phyloP scores from a whole-genome alignment of 2,888 invertebrate species.

The Scrobipalpa costella region DNA sequence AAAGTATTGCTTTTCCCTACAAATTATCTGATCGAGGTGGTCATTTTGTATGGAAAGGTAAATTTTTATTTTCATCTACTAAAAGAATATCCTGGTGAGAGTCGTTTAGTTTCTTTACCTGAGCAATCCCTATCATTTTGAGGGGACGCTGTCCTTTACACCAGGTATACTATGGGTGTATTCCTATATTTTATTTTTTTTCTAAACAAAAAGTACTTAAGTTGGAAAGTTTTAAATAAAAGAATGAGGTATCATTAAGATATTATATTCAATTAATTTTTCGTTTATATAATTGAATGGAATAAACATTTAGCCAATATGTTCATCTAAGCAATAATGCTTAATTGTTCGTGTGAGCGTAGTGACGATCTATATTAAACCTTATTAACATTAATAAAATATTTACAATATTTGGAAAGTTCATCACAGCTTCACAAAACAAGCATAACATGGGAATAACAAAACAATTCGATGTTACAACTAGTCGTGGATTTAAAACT shows the following conservation, averaged over 20 bases:
- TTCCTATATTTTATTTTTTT: not conserved
- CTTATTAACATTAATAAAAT: slow-evolving; percentile 76
- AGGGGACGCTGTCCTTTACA: too few relatives aligned
- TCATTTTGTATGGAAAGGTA: too few relatives aligned
- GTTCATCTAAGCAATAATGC: slow-evolving; percentile 71
- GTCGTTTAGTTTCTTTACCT: too few relatives aligned
- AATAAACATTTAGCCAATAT: slow-evolving; percentile 80
- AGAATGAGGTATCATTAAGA: slow-evolving; percentile 49
- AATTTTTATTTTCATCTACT: too few relatives aligned
- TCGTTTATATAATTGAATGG: slow-evolving; percentile 77
- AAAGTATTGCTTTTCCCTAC: too few relatives aligned
- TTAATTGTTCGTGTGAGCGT: slow-evolving; percentile 74
- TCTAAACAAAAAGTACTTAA: not conserved
- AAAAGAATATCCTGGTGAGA: too few relatives aligned
- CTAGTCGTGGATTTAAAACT: slow-evolving; percentile 61
- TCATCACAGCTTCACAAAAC: slow-evolving; percentile 81
- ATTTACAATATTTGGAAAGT: slow-evolving; percentile 80
- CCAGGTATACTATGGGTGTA: not conserved
- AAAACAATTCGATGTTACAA: slow-evolving; percentile 65
- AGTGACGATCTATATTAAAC: slow-evolving; percentile 69
- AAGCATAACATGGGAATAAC: slow-evolving; percentile 76
- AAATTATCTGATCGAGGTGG: too few relatives aligned
- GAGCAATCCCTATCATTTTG: too few relatives aligned
- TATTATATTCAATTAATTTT: slow-evolving; percentile 77
- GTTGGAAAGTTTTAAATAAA: slow-evolving; percentile 42